A percentile compares a stretch with the other conserved stretches of the same genome.
Conservation (phyloP, 2,888 invertebrate species). For the Drosophila planitibia region DNA sequence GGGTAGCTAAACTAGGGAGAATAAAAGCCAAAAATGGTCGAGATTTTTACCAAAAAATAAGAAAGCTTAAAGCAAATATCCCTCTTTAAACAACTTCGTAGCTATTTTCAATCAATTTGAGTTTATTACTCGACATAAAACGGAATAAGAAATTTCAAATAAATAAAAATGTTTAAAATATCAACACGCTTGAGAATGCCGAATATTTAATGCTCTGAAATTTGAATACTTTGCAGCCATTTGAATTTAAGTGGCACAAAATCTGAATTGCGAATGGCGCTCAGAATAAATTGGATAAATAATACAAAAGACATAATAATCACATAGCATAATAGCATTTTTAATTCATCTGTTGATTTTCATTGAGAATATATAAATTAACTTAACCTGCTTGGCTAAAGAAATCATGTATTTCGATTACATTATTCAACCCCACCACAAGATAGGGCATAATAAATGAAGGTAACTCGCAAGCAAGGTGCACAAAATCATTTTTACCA, state of each 20-base stretch:
- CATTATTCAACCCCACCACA: not conserved
- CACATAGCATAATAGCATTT: not conserved
- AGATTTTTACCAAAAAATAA: not conserved
- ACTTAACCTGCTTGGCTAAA: not conserved
- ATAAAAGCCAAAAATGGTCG: not conserved
- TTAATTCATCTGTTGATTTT: not conserved
- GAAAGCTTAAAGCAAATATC: not conserved
- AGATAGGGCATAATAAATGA: conserved; percentile 39
- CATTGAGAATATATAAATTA: not conserved
- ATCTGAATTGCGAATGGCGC: not conserved
- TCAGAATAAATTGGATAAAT: not conserved
- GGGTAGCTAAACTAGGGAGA: conserved; percentile 3
- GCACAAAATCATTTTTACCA: conserved; percentile 75
- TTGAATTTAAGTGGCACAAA: not conserved
- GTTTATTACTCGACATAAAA: conserved; percentile 53
- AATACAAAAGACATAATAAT: not conserved
- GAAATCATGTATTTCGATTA: not conserved
- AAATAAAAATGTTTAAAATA: not conserved
- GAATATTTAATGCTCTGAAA: not conserved
- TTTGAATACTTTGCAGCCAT: not conserved
- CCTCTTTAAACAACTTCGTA: conserved; percentile 30
- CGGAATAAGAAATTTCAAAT: conserved; percentile 4
- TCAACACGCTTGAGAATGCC: not conserved
- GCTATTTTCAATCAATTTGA: conserved; percentile 67
- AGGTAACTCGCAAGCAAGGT: conserved; percentile 48